Evolutionary conservation across 2,113 vertebrate species (phyloP), one percentile per base, ranked within the genome.

Genomic region (Perognathus longimembris): DNA sequence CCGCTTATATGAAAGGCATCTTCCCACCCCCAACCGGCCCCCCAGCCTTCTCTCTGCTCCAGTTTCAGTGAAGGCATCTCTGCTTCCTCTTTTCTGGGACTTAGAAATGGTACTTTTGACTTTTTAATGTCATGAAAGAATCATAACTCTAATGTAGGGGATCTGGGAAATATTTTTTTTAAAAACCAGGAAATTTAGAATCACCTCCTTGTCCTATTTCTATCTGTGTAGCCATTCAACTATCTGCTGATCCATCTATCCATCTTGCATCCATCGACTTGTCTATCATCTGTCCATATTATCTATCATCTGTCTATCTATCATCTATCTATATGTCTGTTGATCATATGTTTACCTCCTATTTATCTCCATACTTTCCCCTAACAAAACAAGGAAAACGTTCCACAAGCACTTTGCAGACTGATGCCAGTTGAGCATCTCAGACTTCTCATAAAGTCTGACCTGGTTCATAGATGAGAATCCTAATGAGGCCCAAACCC

Each of bases 41-140:
- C 14, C 12, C 11, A 26, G 1, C 4, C 50, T 15, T 54, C 15
- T 54, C 50, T 54, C 50, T 54, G 50, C 50, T 54, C 76, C 54
- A 50, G 34, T 15, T 32, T 76, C 14, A 0, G 17, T 0, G 0
- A 21, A 80, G 45, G 22, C 1, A 0, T 26, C 28, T 24, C 17
- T 10, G 8, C 76, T 96, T 96, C 95, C 91, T 89, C 73, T 96
- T 94, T 93, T 77, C 40, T 74, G 38, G 18, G 12, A n/a, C 40
- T 24, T 3, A 18, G 36, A 21, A 78, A 21, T 61, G 75, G 11
- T 45, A 71, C 3, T 32, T 54, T 36, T 42, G 20, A 11, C 64
- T 85, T 93, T 89, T 38, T 66, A n/a, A 8, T 63, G 38, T 30
- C 22, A 24, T 38, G 36, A 77, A 78, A 88, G 21, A 85, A 80